phyloP scores from a whole-genome alignment of 2,888 invertebrate genomes.

The Lasioglossum zephyrum region DNA sequence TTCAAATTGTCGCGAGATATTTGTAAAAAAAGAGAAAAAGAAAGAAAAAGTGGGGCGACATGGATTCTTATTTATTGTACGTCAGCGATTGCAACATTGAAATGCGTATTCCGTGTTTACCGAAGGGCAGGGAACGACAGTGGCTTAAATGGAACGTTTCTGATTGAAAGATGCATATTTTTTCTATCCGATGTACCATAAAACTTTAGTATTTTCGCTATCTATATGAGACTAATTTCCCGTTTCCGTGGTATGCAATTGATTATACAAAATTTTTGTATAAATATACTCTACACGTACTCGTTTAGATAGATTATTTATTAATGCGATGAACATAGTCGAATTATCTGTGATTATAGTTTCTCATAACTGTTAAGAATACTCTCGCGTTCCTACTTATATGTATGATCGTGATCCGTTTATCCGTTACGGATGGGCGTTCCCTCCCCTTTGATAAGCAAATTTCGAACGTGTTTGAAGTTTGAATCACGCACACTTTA shows the following conservation, averaged over 20 bases:
- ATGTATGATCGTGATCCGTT: constrained; percentile 24
- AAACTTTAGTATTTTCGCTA: constrained; percentile 26
- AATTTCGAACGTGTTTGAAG: constrained; percentile 13
- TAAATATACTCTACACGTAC: constrained; percentile 17
- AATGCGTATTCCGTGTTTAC: constrained; percentile 42
- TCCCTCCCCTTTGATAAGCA: constrained; percentile 43
- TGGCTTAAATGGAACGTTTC: constrained; percentile 26
- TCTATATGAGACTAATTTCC: constrained; percentile 38
- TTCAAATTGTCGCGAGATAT: constrained; percentile 41
- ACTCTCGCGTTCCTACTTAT: constrained; percentile 46
- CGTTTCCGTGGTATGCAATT: constrained; percentile 17
- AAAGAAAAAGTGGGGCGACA: constrained; percentile 8
- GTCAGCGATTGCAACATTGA: constrained; percentile 20
- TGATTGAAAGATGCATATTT: constrained; percentile 38
- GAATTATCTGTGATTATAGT: constrained; percentile 41
- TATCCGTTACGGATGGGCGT: constrained; percentile 22
- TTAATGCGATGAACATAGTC: constrained; percentile 18
- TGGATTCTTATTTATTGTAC: constrained; percentile 37
- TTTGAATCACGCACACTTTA: constrained; percentile 43
- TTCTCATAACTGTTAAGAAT: constrained; percentile 45
- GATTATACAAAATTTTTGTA: constrained; percentile 40
- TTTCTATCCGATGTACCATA: constrained; percentile 40
- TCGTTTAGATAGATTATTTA: constrained; percentile 44
- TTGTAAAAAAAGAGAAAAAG: constrained; percentile 31
- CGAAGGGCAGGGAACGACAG: background rate